Conservation (phyloP, 2,113 vertebrate species). For the Carlito syrichta region DNA sequence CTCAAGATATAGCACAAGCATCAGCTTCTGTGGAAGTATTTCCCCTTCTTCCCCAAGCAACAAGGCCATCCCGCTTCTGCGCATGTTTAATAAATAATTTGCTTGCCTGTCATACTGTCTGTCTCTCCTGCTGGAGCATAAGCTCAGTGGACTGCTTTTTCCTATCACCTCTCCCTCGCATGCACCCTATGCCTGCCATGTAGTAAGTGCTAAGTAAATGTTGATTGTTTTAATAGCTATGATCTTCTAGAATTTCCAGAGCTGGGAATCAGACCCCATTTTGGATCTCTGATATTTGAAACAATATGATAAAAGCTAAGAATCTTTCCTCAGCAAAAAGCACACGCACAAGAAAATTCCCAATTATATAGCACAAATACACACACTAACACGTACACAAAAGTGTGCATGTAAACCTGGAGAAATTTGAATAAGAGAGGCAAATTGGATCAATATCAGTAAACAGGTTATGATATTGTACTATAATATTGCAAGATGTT, state of each 20-base stretch:
- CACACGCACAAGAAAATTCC: constrained; percentile 10
- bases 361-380: neutral
- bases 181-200: neutral
- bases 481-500: neutral
- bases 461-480: neutral
- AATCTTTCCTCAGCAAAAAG: neutral
- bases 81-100: constrained; percentile 17
- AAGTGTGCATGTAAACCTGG: neutral
- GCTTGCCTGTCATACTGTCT: neutral
- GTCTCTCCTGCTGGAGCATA: neutral
- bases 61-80: neutral
- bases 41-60: neutral
- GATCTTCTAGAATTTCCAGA: constrained; percentile 7
- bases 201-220: constrained; percentile 21
- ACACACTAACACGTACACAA: neutral
- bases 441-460: neutral
- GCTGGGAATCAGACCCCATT: neutral
- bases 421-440: neutral
- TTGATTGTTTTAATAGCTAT: neutral
- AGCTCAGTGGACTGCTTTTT: neutral
- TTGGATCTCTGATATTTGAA: neutral
- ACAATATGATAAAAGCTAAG: constrained; percentile 31
- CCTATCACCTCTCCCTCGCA: neutral
- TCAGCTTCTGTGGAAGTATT: constrained; percentile 20
- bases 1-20: neutral